phyloP scores from a whole-genome alignment of 2,113 vertebrate species.

The Mesitornis unicolor region DNA sequence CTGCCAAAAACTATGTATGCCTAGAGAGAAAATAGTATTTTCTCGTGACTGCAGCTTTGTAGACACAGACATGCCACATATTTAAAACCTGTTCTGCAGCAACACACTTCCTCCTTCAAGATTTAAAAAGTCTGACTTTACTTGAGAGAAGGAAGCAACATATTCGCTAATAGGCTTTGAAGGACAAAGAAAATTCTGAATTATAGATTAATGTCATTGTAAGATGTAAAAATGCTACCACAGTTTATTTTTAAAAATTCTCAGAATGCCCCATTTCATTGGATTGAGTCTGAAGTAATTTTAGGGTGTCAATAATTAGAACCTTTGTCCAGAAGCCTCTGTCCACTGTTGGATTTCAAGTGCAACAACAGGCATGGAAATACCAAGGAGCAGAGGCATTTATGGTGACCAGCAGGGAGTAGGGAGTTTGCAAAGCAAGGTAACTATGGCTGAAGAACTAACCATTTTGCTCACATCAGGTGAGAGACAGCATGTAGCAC shows the following conservation, averaged over 20 bases:
- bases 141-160: background rate
- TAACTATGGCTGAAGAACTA: background rate
- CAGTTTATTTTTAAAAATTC: background rate
- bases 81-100: background rate
- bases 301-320: background rate
- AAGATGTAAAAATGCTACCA: background rate
- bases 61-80: background rate
- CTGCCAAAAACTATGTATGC: background rate
- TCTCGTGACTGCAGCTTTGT: background rate
- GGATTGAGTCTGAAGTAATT: background rate
- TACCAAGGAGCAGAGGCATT: background rate
- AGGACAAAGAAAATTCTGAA: background rate
- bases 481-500: background rate
- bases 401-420: background rate
- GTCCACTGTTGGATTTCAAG: background rate
- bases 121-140: background rate
- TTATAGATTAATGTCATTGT: background rate
- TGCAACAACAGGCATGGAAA: background rate
- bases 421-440: background rate
- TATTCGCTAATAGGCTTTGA: background rate
- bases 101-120: background rate
- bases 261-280: background rate
- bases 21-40: background rate
- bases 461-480: background rate
- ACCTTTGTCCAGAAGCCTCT: background rate